Base-by-base conservation (phyloP, 2,113 vertebrate genomes). In the Ageneiosus marmoratus region DNA sequence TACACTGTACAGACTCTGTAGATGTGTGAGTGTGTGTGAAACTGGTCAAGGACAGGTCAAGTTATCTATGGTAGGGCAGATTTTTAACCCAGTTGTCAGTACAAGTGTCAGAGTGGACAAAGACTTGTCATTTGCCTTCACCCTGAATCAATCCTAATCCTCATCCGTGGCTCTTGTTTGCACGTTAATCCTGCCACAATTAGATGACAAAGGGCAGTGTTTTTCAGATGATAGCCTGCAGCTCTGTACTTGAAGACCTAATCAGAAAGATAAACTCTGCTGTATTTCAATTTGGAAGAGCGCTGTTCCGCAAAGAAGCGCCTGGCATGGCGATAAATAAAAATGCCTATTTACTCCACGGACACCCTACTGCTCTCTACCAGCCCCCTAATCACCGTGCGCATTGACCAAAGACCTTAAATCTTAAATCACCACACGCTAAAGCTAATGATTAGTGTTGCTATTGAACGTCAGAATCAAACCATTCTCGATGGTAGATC, bases 221-320 rank as follows among this genome's bases (percentile, higher is more conserved):
- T 97, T 95, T 96, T 96, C 96, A 93, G 94, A 96, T 96, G 96
- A 98, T 97, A 95, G 96, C 95, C 96, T 96, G 95, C 96, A 96
- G 96, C 97, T 95, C 93, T 94, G 95, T 90, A 97, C 96, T 96
- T 95, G 95, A 96, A 96, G 95, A 95, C 93, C 96, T 99, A 99
- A 99, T 99, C 97, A 99, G 97, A 97, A 99, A 96, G 95, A 97
- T 99, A 99, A 99, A 99, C 98, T 99, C 97, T 96, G 97, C 97
- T 98, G 97, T 99, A 98, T 98, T 99, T 98, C 97, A 98, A 98
- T 99, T 99, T 98, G 95, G 96, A 96, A 95, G 96, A 95, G 95
- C 95, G 95, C 96, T 98, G 96, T 98, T 99, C 97, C 96, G 96
- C 97, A 97, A 96, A 97, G 96, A 97, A 96, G 96, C 96, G 95